A percentile compares a stretch with the other conserved stretches of the same genome.
Conservation (phyloP, 2,888 invertebrate genomes). For the Chelonus formosanus region DNA sequence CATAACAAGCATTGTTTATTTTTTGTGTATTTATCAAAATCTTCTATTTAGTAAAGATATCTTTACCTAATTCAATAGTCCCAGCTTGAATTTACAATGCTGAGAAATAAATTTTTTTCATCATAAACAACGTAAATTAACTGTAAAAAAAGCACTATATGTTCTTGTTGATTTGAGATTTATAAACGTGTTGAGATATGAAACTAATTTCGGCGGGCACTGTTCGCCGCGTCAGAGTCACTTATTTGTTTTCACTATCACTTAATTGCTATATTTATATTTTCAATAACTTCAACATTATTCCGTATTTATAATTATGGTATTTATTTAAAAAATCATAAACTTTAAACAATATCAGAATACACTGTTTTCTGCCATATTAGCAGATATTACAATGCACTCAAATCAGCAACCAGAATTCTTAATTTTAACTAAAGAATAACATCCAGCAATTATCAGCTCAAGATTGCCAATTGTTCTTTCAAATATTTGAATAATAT, state of each 20-base stretch:
- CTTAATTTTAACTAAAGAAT: no score
- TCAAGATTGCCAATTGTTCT: no score
- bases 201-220: slow-evolving; percentile 29
- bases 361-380: slow-evolving; percentile 60
- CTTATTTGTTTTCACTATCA: slow-evolving; percentile 7
- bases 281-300: slow-evolving; percentile 43
- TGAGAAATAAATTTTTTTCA: slow-evolving; percentile 50
- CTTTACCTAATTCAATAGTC: slow-evolving; percentile 54
- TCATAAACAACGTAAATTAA: slow-evolving; percentile 55
- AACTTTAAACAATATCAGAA: slow-evolving; percentile 54
- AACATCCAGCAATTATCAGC: no score
- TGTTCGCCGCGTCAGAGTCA: slow-evolving; percentile 21
- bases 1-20: slow-evolving; percentile 30
- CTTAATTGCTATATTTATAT: slow-evolving; percentile 37
- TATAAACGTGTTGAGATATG: slow-evolving; percentile 28
- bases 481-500: no score
- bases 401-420: slow-evolving; percentile 50
- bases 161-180: slow-evolving; percentile 32
- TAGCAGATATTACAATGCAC: slow-evolving; percentile 55
- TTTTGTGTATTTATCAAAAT: slow-evolving; percentile 11
- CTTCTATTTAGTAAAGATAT: slow-evolving; percentile 24
- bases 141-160: slow-evolving; percentile 37
- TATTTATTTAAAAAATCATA: slow-evolving; percentile 40
- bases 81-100: slow-evolving; percentile 52
- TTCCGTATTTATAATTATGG: slow-evolving; percentile 34